A percentile compares a stretch with the other conserved stretches of the same genome.
phyloP scores from a whole-genome alignment of 2,797 vertebrate genomes.

The Remorina albescens region DNA sequence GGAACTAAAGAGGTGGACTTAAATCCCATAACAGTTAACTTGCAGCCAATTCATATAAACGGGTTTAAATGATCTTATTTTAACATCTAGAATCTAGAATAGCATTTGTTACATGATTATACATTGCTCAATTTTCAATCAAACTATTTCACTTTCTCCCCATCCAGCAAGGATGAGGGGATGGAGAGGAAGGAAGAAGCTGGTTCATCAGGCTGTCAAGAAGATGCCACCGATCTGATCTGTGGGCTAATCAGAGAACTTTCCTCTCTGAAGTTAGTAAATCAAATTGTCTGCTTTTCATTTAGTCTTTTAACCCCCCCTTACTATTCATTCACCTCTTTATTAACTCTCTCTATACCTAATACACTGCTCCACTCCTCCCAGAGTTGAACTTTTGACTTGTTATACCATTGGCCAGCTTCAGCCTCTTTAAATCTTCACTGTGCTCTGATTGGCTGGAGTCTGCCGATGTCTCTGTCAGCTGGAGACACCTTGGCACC shows the following conservation, averaged over 20 bases:
- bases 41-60: background rate
- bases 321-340: background rate
- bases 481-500: conserved; percentile 36
- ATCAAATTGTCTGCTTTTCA: background rate
- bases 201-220: conserved; percentile 44
- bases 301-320: background rate
- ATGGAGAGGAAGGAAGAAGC: conserved; percentile 16
- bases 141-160: background rate
- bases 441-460: conserved; percentile 53
- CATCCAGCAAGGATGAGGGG: conserved; percentile 58
- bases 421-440: background rate
- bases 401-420: conserved; percentile 42
- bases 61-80: background rate
- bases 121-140: background rate
- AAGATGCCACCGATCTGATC: conserved; percentile 86
- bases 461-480: conserved; percentile 9
- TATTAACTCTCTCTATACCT: background rate
- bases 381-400: conserved; percentile 45
- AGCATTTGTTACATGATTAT: background rate
- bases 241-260: conserved; percentile 88
- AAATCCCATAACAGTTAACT: background rate
- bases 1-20: conserved; percentile 9
- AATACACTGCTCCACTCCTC: background rate
- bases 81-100: background rate
- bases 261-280: conserved; percentile 89